Evolutionary conservation across 1,140 invertebrate genomes (phyloP).

Genomic region (Danaus melanippus): DNA sequence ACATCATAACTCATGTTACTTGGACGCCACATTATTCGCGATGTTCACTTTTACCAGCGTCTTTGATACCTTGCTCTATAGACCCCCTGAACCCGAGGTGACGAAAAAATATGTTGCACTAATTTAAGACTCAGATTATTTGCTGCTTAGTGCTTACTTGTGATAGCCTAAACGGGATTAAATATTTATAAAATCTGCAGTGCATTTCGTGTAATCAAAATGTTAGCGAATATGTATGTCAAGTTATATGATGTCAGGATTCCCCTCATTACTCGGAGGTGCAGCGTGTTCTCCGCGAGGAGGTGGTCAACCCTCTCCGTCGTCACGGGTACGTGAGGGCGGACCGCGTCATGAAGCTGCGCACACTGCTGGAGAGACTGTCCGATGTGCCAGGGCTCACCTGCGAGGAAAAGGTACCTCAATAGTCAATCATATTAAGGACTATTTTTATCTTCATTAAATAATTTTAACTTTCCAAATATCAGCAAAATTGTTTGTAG

Average conservation of each 20-base stretch:
- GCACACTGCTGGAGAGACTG: slow-evolving; percentile 88
- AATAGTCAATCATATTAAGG: background rate
- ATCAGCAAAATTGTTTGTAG: background rate
- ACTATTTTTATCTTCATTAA: background rate
- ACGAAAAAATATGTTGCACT: background rate
- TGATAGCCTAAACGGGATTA: too few species aligned
- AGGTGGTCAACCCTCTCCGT: slow-evolving; percentile 96
- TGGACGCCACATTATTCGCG: slow-evolving; percentile 95
- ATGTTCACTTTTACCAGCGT: slow-evolving; percentile 98
- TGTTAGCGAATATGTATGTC: too few species aligned
- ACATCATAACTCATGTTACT: slow-evolving; percentile 97
- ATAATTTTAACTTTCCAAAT: background rate
- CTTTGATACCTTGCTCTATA: slow-evolving; percentile 91
- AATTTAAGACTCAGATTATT: too few species aligned
- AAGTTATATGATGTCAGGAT: slow-evolving; percentile 71
- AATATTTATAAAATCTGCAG: too few species aligned
- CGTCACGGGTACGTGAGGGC: slow-evolving; percentile 92
- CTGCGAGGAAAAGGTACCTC: slow-evolving; percentile 87
- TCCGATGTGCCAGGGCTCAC: slow-evolving; percentile 92
- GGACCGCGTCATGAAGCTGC: slow-evolving; percentile 95
- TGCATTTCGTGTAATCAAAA: too few species aligned
- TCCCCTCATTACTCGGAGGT: slow-evolving; percentile 89
- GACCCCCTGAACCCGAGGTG: slow-evolving; percentile 79
- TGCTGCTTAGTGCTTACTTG: too few species aligned
- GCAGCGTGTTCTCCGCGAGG: slow-evolving; percentile 91